These are phyloP conservation scores for Helobdella robusta DNA, from an alignment of 2,888 invertebrate species.

Conservation along the genomic window DNA sequence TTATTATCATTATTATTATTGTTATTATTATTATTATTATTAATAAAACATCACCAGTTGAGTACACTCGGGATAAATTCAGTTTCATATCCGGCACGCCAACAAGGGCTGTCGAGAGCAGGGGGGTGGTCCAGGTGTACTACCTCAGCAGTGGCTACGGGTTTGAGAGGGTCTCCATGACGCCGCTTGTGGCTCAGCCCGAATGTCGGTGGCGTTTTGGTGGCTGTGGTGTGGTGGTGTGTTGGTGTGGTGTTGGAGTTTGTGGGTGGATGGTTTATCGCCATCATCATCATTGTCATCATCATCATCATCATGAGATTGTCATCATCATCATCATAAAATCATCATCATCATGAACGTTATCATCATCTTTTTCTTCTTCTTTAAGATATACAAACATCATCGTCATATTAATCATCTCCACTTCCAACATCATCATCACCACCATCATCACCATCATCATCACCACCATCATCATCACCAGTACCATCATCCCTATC, in stretches of 20 bases:
- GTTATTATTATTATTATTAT: too few relatives aligned
- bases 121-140: too few relatives aligned
- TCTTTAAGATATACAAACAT: too few relatives aligned
- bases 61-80: too few relatives aligned
- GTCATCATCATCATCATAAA: neutral
- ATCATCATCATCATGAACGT: neutral
- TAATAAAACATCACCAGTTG: too few relatives aligned
- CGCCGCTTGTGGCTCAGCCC: neutral
- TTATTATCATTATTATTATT: too few relatives aligned
- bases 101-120: too few relatives aligned
- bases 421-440: neutral
- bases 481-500: neutral
- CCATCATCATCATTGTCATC: conserved; percentile 3
- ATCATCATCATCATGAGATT: conserved; percentile 2
- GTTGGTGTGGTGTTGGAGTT: neutral
- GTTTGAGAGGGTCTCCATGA: too few relatives aligned
- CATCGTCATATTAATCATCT: neutral
- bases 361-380: neutral
- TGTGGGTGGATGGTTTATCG: neutral
- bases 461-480: conserved; percentile 3
- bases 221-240: neutral
- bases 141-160: too few relatives aligned
- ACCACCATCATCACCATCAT: conserved; percentile 4
- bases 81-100: too few relatives aligned
- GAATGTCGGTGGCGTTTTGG: neutral